Conservation (phyloP, 2,113 vertebrate genomes). For the Miniopterus natalensis region DNA sequence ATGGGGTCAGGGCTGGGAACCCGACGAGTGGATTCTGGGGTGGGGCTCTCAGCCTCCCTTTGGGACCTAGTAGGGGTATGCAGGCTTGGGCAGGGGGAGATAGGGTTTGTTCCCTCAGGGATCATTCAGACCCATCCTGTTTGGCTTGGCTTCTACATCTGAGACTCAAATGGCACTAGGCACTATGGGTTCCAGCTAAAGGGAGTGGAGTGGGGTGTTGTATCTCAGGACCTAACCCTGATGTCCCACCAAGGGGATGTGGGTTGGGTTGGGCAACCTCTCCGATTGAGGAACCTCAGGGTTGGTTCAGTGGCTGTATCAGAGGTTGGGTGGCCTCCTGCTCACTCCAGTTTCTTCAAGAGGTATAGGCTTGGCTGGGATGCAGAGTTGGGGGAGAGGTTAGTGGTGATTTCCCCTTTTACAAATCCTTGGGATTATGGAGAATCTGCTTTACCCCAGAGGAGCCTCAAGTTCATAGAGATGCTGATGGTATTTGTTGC, state of each 20-base stretch:
- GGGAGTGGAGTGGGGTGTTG: background rate
- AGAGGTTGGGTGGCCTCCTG: conserved; percentile 5
- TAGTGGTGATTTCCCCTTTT: background rate
- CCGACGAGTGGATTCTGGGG: background rate
- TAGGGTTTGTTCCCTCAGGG: background rate
- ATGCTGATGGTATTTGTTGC: background rate
- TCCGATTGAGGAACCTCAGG: conserved; percentile 79
- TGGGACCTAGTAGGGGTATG: background rate
- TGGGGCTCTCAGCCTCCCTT: background rate
- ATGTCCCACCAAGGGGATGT: conserved; percentile 76
- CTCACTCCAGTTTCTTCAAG: conserved; percentile 24
- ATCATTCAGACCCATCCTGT: background rate
- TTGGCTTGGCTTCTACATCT: background rate
- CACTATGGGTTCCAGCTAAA: background rate
- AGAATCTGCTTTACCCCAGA: background rate
- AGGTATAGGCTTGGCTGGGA: background rate
- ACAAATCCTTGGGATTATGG: background rate
- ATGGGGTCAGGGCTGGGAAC: conserved; percentile 62
- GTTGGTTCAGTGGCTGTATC: conserved; percentile 51
- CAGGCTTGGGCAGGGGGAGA: background rate
- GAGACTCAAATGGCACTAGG: background rate
- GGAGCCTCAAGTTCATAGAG: background rate
- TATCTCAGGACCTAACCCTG: background rate
- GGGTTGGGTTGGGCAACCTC: conserved; percentile 78
- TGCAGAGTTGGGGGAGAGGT: background rate